Base-by-base conservation (phyloP, 2,888 invertebrate genomes). In the Salpingus planirostris region DNA sequence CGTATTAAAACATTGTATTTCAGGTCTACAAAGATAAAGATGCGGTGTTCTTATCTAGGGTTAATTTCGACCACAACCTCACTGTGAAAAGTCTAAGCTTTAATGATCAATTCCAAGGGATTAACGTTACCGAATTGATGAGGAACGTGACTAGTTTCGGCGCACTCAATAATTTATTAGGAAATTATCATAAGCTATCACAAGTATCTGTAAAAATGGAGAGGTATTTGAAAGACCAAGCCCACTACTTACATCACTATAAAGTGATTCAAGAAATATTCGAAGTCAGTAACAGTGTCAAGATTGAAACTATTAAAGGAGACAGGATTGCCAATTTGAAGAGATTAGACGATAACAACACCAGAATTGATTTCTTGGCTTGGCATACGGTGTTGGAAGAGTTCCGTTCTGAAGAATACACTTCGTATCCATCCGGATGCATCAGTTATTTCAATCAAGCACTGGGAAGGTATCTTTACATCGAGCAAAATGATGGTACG, bases 211-310 rank as follows among this genome's bases (percentile, higher is more conserved):
- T 38, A 2, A 39, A 47, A 31, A 45, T 60, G 7, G 53, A 49
- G 14, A 49, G 50, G 48, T 67, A 55, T 40, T 54, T 59, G 15
- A 38, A 37, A 49, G 62, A 42, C 31, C 58, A 55, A 46, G 57
- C 60, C 3, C 51, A 50, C 36, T 57, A 40, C 34, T 13, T 60
- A 13, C 41, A 49, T 30, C 38, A 54, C 34, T 59, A 52, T 32
- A 40, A 46, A 39, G 31, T 44, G 2, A 33, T 52, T 2, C 51
- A 57, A 44, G 42, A 40, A 26, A 45, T 54, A 2, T 10, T 21
- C 1, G 7, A 8, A 5, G 27, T 27, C 8, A 32, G 13, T 3
- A n/a, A 33, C 4, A 36, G 35, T 33, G 7, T 33, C 3, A 27
- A 29, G 21, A 22, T 38, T n/a, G n/a, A n/a, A n/a, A n/a, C n/a